phyloP scores from a whole-genome alignment of 2,888 invertebrate species.

The Pammene fasciana region DNA sequence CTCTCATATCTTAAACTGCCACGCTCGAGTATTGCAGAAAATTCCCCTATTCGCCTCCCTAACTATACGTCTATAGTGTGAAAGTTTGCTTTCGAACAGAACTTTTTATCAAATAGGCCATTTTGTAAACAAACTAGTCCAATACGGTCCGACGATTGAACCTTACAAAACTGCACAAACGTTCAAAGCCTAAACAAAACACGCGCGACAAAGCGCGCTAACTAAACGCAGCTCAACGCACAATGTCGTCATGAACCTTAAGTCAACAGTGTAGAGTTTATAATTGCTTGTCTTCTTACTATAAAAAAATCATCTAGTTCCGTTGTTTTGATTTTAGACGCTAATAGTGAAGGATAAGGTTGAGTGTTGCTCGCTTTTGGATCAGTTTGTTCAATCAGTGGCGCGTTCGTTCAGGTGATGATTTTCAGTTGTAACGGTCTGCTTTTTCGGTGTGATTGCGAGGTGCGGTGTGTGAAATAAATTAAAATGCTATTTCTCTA shows the following conservation, averaged over 20 bases:
- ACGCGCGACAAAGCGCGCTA: conserved; percentile 12
- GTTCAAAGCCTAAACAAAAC: conserved; percentile 26
- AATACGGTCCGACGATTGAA: conserved; percentile 14
- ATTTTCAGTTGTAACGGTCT: conserved; percentile 27
- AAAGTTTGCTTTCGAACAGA: background rate
- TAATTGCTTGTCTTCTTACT: background rate
- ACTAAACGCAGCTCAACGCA: conserved; percentile 22
- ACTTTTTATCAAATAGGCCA: background rate
- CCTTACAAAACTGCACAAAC: conserved; percentile 26
- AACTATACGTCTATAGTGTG: fast-evolving
- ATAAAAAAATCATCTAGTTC: background rate
- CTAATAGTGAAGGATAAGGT: background rate
- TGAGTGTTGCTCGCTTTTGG: background rate
- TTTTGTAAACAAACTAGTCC: background rate
- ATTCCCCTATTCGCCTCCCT: too few species aligned
- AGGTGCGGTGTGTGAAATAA: conserved; percentile 6
- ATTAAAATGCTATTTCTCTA: conserved; percentile 1
- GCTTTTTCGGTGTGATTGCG: conserved; percentile 10
- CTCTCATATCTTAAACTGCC: too few species aligned
- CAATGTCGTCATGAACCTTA: background rate
- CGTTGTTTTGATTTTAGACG: background rate
- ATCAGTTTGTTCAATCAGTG: conserved; percentile 12
- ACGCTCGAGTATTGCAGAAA: too few species aligned
- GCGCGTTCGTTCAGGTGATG: conserved; percentile 12
- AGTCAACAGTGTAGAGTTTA: background rate